phyloP scores from a whole-genome alignment of 2,888 invertebrate genomes.

The Lepidochrysops patricia region DNA sequence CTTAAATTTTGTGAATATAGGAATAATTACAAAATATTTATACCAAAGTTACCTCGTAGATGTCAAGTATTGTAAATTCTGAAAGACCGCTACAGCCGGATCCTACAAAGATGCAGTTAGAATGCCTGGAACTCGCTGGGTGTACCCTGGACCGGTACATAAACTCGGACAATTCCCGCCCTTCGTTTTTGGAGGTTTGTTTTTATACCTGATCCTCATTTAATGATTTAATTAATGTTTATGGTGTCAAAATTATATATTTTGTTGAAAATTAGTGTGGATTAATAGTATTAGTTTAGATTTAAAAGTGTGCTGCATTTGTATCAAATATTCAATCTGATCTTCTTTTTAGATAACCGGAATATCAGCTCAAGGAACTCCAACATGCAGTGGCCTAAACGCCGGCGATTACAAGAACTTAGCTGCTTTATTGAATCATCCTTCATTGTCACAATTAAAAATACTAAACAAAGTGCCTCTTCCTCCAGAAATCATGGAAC shows the following conservation, averaged over 20 bases:
- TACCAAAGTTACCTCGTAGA: slow-evolving; percentile 45
- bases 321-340: neutral
- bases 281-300: no score
- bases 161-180: slow-evolving; percentile 79
- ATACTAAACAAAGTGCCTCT: slow-evolving; percentile 89
- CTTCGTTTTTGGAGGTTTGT: slow-evolving; percentile 77
- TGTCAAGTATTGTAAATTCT: slow-evolving; percentile 55
- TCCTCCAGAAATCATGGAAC: slow-evolving; percentile 95
- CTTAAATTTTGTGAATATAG: slow-evolving; percentile 14
- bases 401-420: slow-evolving; percentile 93
- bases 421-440: slow-evolving; percentile 79
- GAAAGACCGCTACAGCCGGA: slow-evolving; percentile 44
- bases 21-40: slow-evolving; percentile 28
- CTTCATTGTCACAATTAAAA: slow-evolving; percentile 84
- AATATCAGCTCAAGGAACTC: slow-evolving; percentile 78
- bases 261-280: no score
- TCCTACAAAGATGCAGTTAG: slow-evolving; percentile 69
- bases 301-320: no score
- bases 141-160: slow-evolving; percentile 86
- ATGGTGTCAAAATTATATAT: no score
- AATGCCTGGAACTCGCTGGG: slow-evolving; percentile 84
- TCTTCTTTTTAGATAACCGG: slow-evolving; percentile 71
- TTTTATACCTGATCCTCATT: neutral
- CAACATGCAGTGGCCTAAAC: slow-evolving; percentile 91
- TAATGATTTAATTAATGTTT: no score